A percentile compares a stretch with the other conserved stretches of the same genome.
These are phyloP conservation scores for Halcyon badia DNA, from an alignment of 2,797 vertebrate genomes.

Conservation along the genomic window DNA sequence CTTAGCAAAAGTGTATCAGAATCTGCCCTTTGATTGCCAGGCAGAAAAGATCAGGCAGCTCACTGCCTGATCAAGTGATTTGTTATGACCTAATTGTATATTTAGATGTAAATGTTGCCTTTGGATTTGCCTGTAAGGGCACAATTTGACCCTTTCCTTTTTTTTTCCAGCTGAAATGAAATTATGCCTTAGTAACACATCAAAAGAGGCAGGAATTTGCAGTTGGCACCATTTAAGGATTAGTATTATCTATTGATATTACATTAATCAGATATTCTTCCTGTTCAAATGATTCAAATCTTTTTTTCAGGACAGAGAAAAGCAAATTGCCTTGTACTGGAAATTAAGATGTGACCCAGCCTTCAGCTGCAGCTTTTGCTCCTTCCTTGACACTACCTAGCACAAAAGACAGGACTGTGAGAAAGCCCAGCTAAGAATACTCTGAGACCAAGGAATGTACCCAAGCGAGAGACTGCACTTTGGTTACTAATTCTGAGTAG, in stretches of 20 bases:
- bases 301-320: background rate
- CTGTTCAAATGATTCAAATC: background rate
- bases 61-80: conserved; percentile 19
- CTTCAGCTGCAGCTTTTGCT: background rate
- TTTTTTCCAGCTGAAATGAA: conserved; percentile 16
- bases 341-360: background rate
- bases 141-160: background rate
- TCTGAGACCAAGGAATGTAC: background rate
- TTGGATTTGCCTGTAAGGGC: conserved; percentile 19
- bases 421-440: background rate
- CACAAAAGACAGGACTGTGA: background rate
- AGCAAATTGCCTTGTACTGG: background rate
- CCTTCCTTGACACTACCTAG: background rate
- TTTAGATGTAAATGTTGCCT: conserved; percentile 51
- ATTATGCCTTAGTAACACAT: conserved; percentile 12
- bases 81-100: conserved; percentile 34
- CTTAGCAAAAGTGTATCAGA: conserved; percentile 3
- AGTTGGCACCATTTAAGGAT: conserved; percentile 15
- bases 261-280: conserved; percentile 7
- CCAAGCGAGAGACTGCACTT: background rate
- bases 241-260: background rate
- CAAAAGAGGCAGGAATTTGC: conserved; percentile 35
- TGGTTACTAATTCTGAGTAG: background rate
- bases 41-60: conserved; percentile 25
- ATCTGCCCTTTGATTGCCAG: conserved; percentile 46